Percentiles rank a stretch among this genome's conserved stretches.
Conservation (phyloP, 2,888 invertebrate species). For the Yponomeuta evonymella region DNA sequence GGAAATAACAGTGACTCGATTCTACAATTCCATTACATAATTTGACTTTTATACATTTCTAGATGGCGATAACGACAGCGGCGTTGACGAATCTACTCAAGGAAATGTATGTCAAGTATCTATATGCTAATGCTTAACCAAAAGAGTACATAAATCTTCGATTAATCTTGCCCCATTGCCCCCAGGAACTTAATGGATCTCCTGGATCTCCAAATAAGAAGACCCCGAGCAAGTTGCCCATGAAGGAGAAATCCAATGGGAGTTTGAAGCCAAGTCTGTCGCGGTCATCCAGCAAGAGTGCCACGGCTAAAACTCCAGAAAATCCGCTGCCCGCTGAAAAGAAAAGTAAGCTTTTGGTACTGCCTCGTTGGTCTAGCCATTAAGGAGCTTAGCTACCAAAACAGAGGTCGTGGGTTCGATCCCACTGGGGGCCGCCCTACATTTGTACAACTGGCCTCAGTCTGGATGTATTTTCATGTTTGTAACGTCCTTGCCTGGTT, state of each 20-base stretch:
- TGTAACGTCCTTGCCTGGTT: no score
- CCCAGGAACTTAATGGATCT: conserved; percentile 80
- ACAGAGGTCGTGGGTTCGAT: no score
- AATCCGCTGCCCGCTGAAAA: conserved; percentile 74
- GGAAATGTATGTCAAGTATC: conserved; percentile 79
- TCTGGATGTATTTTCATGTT: no score
- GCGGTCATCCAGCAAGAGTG: conserved; percentile 78
- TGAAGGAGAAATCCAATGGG: conserved; percentile 65
- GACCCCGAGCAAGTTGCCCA: conserved; percentile 75
- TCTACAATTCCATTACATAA: conserved; percentile 25
- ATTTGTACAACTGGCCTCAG: no score
- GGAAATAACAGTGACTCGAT: conserved; percentile 2
- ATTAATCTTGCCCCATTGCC: background rate
- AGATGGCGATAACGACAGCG: conserved; percentile 91
- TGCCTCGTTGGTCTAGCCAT: no score
- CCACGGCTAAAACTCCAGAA: conserved; percentile 83
- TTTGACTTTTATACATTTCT: conserved; percentile 46
- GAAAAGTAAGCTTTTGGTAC: conserved; percentile 77
- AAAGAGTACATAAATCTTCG: background rate
- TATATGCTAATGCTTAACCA: background rate
- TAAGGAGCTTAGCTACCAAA: no score
- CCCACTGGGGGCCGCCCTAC: no score
- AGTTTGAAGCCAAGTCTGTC: conserved; percentile 70
- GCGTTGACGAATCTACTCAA: conserved; percentile 87
- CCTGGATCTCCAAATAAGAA: conserved; percentile 85